These are phyloP conservation scores for Hipparchia sbordonii DNA, from an alignment of 2,888 invertebrate genomes.

Conservation along the genomic window DNA sequence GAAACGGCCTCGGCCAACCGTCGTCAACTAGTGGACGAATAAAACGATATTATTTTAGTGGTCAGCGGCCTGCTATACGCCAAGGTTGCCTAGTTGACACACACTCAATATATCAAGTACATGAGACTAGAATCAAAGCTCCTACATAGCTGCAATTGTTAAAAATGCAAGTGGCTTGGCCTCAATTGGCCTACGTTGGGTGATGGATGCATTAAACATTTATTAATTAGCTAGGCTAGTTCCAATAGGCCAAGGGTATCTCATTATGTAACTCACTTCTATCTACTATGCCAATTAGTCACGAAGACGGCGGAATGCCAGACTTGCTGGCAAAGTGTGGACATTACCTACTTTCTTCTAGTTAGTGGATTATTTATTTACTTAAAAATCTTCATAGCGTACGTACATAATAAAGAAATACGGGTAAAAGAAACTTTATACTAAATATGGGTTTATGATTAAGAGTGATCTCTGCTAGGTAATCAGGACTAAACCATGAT, in stretches of 20 bases:
- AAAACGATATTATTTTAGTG: constrained; percentile 68
- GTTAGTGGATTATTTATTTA: not conserved
- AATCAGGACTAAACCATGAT: too few relatives aligned
- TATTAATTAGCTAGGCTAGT: not conserved
- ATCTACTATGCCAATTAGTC: not conserved
- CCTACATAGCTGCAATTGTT: not conserved
- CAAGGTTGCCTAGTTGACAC: constrained; percentile 78
- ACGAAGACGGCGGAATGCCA: not conserved
- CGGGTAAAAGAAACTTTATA: too few relatives aligned
- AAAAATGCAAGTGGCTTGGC: not conserved
- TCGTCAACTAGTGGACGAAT: constrained; percentile 60
- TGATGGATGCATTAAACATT: not conserved
- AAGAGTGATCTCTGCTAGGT: too few relatives aligned
- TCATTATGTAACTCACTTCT: not conserved
- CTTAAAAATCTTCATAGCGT: too few relatives aligned
- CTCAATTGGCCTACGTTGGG: not conserved
- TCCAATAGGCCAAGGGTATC: constrained; percentile 3
- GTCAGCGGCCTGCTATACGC: constrained; percentile 62
- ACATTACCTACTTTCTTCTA: not conserved
- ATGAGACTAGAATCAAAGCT: not conserved
- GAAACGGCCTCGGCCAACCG: constrained; percentile 51
- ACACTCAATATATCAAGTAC: not conserved
- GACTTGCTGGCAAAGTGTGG: not conserved
- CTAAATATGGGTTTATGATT: too few relatives aligned
- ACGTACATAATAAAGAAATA: too few relatives aligned